Percentiles rank a stretch among this genome's conserved stretches.
These are phyloP conservation scores for Epicampocera succincta DNA, from an alignment of 2,888 invertebrate species.

Conservation along the genomic window DNA sequence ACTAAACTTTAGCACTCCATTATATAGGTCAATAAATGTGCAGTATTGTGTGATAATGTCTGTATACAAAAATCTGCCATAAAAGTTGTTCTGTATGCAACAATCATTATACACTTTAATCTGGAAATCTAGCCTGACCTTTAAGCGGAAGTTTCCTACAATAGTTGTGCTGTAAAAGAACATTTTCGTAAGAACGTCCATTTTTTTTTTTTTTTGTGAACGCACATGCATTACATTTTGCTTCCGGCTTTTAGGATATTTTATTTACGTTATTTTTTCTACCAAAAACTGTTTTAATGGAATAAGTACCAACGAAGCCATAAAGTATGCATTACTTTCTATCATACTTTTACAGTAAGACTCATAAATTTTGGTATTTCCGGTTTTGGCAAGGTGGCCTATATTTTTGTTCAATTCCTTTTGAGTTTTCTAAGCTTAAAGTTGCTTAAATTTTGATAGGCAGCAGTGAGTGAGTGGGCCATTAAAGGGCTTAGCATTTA, in stretches of 20 bases:
- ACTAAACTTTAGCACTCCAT: no score
- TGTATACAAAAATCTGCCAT: no score
- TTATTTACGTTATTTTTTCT: constrained; percentile 2
- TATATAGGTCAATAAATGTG: no score
- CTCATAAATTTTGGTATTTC: constrained; percentile 65
- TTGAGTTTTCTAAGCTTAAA: neutral
- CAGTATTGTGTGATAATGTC: no score
- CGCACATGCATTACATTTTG: constrained; percentile 14
- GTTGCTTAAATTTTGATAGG: constrained; percentile 26
- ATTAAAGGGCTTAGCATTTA: constrained; percentile 66
- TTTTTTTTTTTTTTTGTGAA: constrained; percentile 24
- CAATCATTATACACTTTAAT: constrained; percentile 58
- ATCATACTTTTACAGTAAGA: constrained; percentile 25
- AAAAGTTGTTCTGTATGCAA: no score
- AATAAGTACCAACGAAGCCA: neutral
- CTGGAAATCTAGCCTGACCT: constrained; percentile 70
- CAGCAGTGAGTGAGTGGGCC: constrained; percentile 38
- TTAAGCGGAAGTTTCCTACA: constrained; percentile 77
- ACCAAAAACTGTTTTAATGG: neutral
- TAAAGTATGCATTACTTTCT: constrained; percentile 10
- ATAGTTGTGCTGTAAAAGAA: constrained; percentile 76
- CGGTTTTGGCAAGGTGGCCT: constrained; percentile 47
- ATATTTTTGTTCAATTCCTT: constrained; percentile 39
- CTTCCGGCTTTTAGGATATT: neutral
- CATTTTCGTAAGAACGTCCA: constrained; percentile 8